Evolutionary conservation across 2,113 vertebrate species (phyloP), one percentile per base, ranked within the genome.

Genomic region (Morone saxatilis): DNA sequence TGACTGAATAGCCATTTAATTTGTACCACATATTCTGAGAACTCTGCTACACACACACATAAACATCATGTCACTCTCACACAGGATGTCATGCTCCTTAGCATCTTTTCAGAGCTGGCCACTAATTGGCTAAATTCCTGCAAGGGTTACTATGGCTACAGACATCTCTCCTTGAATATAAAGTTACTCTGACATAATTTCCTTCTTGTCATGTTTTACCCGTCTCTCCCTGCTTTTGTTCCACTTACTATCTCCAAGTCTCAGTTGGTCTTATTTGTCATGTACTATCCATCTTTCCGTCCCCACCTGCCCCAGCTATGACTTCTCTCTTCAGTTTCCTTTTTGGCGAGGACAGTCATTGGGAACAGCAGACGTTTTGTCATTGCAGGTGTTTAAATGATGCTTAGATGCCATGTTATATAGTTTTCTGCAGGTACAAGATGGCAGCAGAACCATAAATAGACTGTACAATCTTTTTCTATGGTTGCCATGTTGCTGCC

Each of bases 51-150:
- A 75, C 38, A 36, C 47, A 22, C 54, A 71, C 57, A 53, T 17
- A 22, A 54, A 70, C 45, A 70, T 67, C 50, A 76, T 48, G 56
- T 66, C 63, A 53, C 61, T 80, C 53, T 83, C 56, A 72, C 53
- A 60, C 38, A 47, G 25, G 76, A 80, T 66, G 63, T 62, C 57
- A 60, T 69, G 53, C 48, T 83, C 57, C 78, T 80, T 75, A 76
- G 83, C 81, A 78, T 83, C 63, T 79, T 84, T 83, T 90, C 84
- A 85, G 56, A 67, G 40, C 38, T 73, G 43, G 36, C 65, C 73
- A 85, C 87, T 92, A 92, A 91, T 91, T 91, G 73, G 80, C 81
- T 61, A 59, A 79, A 87, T 83, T 85, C 62, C 73, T 79, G 66
- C 60, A 81, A 69, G 78, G 62, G 81, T 92, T 90, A 79, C 89